A percentile compares a stretch with the other conserved stretches of the same genome.
Evolutionary conservation across 2,888 invertebrate genomes (phyloP).

Genomic region (Eupithecia subfuscata): DNA sequence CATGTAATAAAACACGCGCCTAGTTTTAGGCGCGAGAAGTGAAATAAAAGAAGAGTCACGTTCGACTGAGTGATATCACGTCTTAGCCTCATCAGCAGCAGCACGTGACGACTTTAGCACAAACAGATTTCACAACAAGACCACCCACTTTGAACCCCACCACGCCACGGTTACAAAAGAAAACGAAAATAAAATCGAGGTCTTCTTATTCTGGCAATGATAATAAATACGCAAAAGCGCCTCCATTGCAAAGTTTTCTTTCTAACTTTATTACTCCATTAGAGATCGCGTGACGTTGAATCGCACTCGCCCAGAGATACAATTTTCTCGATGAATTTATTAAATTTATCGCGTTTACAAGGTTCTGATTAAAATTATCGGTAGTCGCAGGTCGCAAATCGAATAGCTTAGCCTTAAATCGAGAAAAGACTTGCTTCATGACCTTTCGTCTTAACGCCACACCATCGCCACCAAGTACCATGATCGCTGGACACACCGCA

Average conservation of each 20-base stretch:
- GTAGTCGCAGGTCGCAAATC: conserved; percentile 7
- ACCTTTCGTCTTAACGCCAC: too few relatives aligned
- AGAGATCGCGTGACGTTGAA: conserved; percentile 79
- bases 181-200: conserved; percentile 54
- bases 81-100: conserved; percentile 81
- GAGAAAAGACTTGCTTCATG: too few relatives aligned
- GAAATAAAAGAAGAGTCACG: conserved; percentile 78
- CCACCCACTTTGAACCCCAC: conserved; percentile 62
- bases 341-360: conserved; percentile 60
- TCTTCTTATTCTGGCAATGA: conserved; percentile 65
- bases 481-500: too few relatives aligned
- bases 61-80: conserved; percentile 83
- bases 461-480: too few relatives aligned
- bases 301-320: conserved; percentile 71
- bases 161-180: conserved; percentile 49
- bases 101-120: conserved; percentile 83
- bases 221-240: conserved; percentile 81
- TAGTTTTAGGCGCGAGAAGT: conserved; percentile 66
- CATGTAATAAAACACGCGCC: conserved; percentile 30
- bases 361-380: conserved; percentile 45
- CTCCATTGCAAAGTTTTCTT: conserved; percentile 73
- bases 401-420: too few relatives aligned
- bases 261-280: conserved; percentile 81
- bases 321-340: conserved; percentile 72
- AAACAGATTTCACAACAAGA: conserved; percentile 80